phyloP scores from a whole-genome alignment of 92 coral and sea anemone species.

The Parazoanthus atlanticus region DNA sequence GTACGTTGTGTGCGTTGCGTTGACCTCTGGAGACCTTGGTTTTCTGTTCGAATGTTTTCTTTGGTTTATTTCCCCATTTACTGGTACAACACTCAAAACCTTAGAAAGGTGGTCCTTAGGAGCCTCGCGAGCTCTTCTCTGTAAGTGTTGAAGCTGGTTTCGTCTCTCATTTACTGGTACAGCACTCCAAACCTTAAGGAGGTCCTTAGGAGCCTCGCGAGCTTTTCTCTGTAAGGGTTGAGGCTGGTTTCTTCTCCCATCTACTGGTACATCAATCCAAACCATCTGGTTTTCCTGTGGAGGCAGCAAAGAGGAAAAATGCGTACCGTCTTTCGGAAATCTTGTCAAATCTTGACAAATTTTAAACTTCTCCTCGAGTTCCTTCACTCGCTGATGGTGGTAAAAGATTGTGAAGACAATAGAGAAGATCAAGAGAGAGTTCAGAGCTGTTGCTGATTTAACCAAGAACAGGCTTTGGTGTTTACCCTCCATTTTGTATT shows the following conservation, averaged over 20 bases:
- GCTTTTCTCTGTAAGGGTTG: background rate
- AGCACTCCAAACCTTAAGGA: background rate
- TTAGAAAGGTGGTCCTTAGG: no score
- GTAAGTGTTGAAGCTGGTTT: no score
- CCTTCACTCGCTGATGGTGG: background rate
- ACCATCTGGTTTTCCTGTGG: background rate
- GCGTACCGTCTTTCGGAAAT: background rate
- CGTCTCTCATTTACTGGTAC: background rate
- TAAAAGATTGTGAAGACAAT: background rate
- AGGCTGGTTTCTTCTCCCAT: no score
- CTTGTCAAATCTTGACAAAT: background rate
- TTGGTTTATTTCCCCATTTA: no score
- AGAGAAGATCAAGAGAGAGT: background rate
- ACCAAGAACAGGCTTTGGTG: background rate
- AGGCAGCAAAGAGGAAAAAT: background rate
- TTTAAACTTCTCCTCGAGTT: background rate
- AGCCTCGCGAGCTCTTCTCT: background rate
- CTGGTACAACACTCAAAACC: no score
- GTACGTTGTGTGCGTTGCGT: background rate
- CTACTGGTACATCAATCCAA: no score
- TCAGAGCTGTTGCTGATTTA: conserved; percentile 10
- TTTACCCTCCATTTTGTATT: conserved; percentile 3
- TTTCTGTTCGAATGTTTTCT: no score
- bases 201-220: background rate
- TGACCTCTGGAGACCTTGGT: no score